phyloP scores from a whole-genome alignment of 2,113 vertebrate species.

The Neotoma lepida region DNA sequence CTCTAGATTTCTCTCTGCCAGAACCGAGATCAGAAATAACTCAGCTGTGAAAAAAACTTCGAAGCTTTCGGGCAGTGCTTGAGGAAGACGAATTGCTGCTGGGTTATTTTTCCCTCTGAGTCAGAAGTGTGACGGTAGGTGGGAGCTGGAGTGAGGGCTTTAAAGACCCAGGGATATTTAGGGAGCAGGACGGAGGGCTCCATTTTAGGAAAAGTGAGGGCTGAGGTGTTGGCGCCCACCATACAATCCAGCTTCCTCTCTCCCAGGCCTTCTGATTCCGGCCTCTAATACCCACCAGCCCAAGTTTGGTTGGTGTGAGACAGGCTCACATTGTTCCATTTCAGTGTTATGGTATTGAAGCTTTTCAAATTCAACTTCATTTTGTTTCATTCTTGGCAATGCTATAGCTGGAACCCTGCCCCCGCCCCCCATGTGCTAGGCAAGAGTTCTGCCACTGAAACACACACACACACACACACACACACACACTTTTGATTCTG shows the following conservation, averaged over 20 bases:
- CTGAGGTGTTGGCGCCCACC: background rate
- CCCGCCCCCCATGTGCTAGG: background rate
- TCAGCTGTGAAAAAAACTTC: slow-evolving; percentile 74
- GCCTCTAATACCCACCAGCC: background rate
- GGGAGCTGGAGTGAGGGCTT: background rate
- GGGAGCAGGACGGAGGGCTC: background rate
- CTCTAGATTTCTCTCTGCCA: slow-evolving; percentile 76
- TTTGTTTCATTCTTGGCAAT: background rate
- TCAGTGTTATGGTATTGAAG: background rate
- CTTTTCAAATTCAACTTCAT: background rate
- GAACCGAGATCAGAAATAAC: slow-evolving; percentile 73
- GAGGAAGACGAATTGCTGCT: slow-evolving; percentile 56
- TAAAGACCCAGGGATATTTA: slow-evolving; percentile 3
- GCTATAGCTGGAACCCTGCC: background rate
- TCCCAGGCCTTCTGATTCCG: background rate
- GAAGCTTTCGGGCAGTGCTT: slow-evolving; percentile 55
- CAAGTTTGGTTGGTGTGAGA: background rate
- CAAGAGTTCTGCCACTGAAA: background rate
- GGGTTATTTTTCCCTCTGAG: slow-evolving; percentile 55
- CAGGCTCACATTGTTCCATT: slow-evolving; percentile 45
- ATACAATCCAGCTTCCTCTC: background rate
- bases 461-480: background rate
- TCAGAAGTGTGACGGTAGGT: slow-evolving; percentile 61
- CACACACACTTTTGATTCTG: background rate
- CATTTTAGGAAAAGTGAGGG: slow-evolving; percentile 28